phyloP scores from a whole-genome alignment of 2,888 invertebrate genomes.

The Bellardia pandia region DNA sequence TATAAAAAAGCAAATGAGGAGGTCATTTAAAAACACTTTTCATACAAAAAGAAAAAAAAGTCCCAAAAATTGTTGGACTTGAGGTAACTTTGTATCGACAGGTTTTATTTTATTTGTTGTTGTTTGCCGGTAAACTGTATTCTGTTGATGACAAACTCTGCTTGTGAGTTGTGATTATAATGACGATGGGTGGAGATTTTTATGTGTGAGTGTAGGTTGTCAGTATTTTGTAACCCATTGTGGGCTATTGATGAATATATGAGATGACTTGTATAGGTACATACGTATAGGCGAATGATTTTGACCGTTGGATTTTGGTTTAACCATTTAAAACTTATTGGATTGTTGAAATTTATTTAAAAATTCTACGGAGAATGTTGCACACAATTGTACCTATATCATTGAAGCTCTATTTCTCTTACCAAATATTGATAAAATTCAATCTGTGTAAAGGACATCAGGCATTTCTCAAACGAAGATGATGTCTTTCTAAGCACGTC shows the following conservation, averaged over 20 bases:
- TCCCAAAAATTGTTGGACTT: constrained; percentile 6
- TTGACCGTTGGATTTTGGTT: too few species aligned
- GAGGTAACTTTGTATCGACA: constrained; percentile 1
- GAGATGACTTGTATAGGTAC: too few species aligned
- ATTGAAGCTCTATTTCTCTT: too few species aligned
- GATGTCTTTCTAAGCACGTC: too few species aligned
- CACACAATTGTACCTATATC: too few species aligned
- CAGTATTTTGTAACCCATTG: constrained; percentile 23
- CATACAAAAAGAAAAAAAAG: neutral
- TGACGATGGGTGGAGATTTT: neutral
- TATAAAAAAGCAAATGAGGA: constrained; percentile 1
- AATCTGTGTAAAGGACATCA: too few species aligned
- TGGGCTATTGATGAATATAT: neutral
- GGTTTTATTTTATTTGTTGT: neutral
- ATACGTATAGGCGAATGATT: too few species aligned
- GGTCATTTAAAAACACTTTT: constrained; percentile 31
- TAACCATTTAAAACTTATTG: too few species aligned
- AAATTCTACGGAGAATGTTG: too few species aligned
- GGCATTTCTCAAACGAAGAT: too few species aligned
- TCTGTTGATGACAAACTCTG: constrained; percentile 10
- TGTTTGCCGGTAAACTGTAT: neutral
- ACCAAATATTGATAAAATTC: too few species aligned
- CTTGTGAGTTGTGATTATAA: constrained; percentile 20
- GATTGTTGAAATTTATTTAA: too few species aligned
- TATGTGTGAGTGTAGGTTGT: constrained; percentile 23